Conservation (phyloP, 2,797 vertebrate species). For the Loris lydekkerianus region DNA sequence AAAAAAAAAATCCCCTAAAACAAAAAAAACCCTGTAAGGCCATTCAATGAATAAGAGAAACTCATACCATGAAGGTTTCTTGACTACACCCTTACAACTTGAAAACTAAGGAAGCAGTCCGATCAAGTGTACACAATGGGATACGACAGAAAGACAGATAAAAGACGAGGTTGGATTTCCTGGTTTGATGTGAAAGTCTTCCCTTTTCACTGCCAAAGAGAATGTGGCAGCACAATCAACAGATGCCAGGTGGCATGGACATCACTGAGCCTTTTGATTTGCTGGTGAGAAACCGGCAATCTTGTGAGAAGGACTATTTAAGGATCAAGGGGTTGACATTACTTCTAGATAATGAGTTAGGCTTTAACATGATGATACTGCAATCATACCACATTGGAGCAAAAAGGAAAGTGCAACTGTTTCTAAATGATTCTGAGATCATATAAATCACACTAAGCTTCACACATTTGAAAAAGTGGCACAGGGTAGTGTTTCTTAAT, state of each 20-base stretch:
- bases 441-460: not conserved
- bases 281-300: slow-evolving; percentile 76
- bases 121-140: slow-evolving; percentile 67
- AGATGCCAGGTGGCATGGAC: slow-evolving; percentile 77
- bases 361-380: slow-evolving; percentile 21
- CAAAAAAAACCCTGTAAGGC: not conserved
- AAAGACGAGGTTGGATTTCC: slow-evolving; percentile 70
- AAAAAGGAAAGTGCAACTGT: slow-evolving; percentile 19
- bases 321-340: slow-evolving; percentile 53
- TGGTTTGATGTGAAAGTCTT: slow-evolving; percentile 53
- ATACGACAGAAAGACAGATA: slow-evolving; percentile 71
- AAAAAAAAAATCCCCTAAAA: too few species aligned
- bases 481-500: not conserved
- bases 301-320: slow-evolving; percentile 20
- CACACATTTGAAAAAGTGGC: not conserved
- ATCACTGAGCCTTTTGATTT: slow-evolving; percentile 64
- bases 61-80: slow-evolving; percentile 68
- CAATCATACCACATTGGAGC: not conserved
- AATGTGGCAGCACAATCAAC: not conserved
- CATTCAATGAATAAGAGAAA: not conserved
- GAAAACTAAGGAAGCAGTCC: slow-evolving; percentile 77
- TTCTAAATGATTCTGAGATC: not conserved
- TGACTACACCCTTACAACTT: slow-evolving; percentile 82
- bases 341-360: slow-evolving; percentile 44
- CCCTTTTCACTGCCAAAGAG: slow-evolving; percentile 57